These are phyloP conservation scores for Drosophila gunungcola DNA, from an alignment of 1,140 invertebrate species.

Conservation along the genomic window DNA sequence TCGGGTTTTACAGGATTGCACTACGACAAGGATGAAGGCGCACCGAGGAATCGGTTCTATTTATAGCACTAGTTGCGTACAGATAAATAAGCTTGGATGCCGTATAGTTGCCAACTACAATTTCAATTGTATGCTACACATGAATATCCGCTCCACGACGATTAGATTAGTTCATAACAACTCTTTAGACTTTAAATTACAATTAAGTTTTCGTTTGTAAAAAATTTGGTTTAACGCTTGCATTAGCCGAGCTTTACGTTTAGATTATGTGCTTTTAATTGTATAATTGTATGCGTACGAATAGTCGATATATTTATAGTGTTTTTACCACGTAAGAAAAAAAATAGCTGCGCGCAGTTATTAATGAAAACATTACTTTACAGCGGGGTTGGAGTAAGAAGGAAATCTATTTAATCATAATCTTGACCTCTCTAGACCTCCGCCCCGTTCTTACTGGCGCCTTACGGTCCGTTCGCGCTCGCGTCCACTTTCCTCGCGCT, in stretches of 20 bases:
- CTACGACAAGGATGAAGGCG: conserved; percentile 23
- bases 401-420: background rate
- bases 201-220: conserved; percentile 56
- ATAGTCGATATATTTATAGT: conserved; percentile 50
- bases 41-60: conserved; percentile 33
- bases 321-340: conserved; percentile 34
- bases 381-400: background rate
- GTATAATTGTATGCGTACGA: conserved; percentile 13
- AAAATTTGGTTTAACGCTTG: conserved; percentile 77
- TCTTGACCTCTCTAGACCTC: background rate
- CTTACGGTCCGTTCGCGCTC: conserved; percentile 81
- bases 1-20: conserved; percentile 13
- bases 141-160: background rate
- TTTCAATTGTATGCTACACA: conserved; percentile 23
- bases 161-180: conserved; percentile 32
- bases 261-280: conserved; percentile 46
- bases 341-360: conserved; percentile 46
- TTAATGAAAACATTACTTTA: conserved; percentile 21
- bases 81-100: conserved; percentile 7
- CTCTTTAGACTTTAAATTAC: conserved; percentile 66
- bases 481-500: conserved; percentile 81
- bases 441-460: conserved; percentile 54
- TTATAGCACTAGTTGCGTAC: conserved; percentile 16
- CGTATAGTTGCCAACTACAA: conserved; percentile 18
- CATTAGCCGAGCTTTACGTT: conserved; percentile 56